Percentiles rank a stretch among this genome's conserved stretches.
Evolutionary conservation across 2,888 invertebrate genomes (phyloP).

Genomic region (Amphipyra berbera): DNA sequence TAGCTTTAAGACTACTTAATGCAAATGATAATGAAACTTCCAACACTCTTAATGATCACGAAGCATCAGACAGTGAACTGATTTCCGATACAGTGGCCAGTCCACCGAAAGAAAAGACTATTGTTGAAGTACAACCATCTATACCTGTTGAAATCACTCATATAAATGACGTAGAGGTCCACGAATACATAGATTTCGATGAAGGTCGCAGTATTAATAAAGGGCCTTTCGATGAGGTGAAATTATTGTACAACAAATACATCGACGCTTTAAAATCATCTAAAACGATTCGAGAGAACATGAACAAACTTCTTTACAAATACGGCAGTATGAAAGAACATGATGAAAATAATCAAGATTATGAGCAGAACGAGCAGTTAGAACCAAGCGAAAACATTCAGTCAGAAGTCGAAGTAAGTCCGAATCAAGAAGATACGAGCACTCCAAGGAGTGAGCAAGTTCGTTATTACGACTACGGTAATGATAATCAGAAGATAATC

Average conservation of each 20-base stretch:
- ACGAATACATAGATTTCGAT: conserved; percentile 83
- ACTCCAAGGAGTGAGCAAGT: conserved; percentile 71
- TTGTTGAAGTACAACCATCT: conserved; percentile 92
- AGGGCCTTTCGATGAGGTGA: conserved; percentile 69
- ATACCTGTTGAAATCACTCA: conserved; percentile 89
- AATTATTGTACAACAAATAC: conserved; percentile 77
- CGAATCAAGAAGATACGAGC: conserved; percentile 65
- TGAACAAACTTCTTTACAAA: conserved; percentile 71
- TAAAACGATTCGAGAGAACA: conserved; percentile 76
- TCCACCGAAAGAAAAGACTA: conserved; percentile 84
- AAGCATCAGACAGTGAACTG: conserved; percentile 81
- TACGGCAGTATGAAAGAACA: conserved; percentile 77
- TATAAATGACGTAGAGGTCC: conserved; percentile 84
- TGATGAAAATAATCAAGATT: conserved; percentile 60
- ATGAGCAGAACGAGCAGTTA: conserved; percentile 70
- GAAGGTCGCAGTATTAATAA: conserved; percentile 79
- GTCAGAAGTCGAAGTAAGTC: conserved; percentile 72
- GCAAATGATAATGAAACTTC: conserved; percentile 79
- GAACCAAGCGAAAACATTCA: conserved; percentile 78
- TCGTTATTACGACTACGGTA: conserved; percentile 67
- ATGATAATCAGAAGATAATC: conserved; percentile 77
- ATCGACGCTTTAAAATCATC: conserved; percentile 78
- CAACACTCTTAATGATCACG: conserved; percentile 80
- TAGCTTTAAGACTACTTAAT: conserved; percentile 88
- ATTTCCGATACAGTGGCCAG: conserved; percentile 76